phyloP scores from a whole-genome alignment of 35 echinoderm and acorn worm genomes.

The Eucidaris tribuloides region DNA sequence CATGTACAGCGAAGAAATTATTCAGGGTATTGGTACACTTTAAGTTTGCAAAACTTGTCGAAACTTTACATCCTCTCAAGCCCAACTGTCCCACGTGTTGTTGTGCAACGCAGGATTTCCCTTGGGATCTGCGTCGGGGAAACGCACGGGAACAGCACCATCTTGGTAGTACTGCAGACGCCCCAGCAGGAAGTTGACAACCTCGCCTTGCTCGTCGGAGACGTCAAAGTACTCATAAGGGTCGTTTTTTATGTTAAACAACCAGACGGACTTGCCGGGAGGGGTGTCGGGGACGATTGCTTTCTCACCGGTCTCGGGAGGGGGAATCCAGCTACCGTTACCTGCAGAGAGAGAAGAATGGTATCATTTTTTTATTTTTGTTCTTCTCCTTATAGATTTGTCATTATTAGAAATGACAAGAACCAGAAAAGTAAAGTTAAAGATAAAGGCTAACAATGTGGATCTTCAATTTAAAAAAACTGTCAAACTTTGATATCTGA shows the following conservation, averaged over 20 bases:
- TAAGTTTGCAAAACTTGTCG: too few species aligned
- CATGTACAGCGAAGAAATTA: too few species aligned
- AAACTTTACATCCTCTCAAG: too few species aligned
- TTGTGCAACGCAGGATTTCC: slow-evolving; percentile 70
- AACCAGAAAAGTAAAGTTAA: too few species aligned
- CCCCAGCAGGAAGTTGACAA: slow-evolving; percentile 31
- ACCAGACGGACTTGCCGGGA: slow-evolving; percentile 47
- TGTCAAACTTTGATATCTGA: too few species aligned
- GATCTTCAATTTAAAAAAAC: too few species aligned
- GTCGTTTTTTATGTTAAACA: slow-evolving; percentile 86
- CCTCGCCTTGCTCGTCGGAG: slow-evolving; percentile 47
- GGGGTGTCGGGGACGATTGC: slow-evolving; percentile 41
- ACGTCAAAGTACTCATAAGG: slow-evolving; percentile 75
- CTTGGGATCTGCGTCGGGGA: slow-evolving; percentile 55
- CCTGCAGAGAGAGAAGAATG: too few species aligned
- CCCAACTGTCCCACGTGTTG: slow-evolving; percentile 68
- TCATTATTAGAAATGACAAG: too few species aligned
- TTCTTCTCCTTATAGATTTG: too few species aligned
- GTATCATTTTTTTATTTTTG: too few species aligned
- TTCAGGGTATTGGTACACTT: too few species aligned
- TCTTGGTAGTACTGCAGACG: slow-evolving; percentile 60
- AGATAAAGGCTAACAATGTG: too few species aligned
- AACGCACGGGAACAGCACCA: slow-evolving; percentile 53
- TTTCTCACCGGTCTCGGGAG: slow-evolving; percentile 62
- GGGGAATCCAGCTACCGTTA: slow-evolving; percentile 81